Percentiles rank a stretch among this genome's conserved stretches.
These are phyloP conservation scores for Patella depressa DNA, from an alignment of 2,888 invertebrate species.

Conservation along the genomic window DNA sequence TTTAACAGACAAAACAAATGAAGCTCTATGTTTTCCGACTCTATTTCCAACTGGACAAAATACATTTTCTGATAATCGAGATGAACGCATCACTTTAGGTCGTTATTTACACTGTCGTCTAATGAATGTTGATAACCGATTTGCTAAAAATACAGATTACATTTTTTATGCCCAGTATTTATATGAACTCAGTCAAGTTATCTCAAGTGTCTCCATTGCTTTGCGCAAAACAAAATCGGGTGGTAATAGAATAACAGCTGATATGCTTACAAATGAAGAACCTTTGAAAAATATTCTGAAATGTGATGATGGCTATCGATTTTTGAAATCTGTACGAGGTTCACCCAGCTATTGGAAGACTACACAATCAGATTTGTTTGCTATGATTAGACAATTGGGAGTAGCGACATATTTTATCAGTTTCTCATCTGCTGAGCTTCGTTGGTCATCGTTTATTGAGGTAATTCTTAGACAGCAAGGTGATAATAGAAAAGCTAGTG, in stretches of 20 bases:
- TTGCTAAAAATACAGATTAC: slow-evolving; percentile 25
- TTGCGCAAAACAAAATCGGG: slow-evolving; percentile 24
- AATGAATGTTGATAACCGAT: slow-evolving; percentile 20
- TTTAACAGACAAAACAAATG: slow-evolving; percentile 21
- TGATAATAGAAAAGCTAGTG: background rate
- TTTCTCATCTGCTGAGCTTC: slow-evolving; percentile 36
- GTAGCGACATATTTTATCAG: slow-evolving; percentile 29
- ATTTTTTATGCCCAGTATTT: slow-evolving; percentile 31
- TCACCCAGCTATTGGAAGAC: slow-evolving; percentile 16
- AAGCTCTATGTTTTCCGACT: slow-evolving; percentile 28
- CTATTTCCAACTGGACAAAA: slow-evolving; percentile 26
- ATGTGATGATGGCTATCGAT: slow-evolving; percentile 26
- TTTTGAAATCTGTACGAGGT: slow-evolving; percentile 25
- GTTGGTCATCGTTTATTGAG: slow-evolving; percentile 24
- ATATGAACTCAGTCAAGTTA: slow-evolving; percentile 25
- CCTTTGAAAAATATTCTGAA: slow-evolving; percentile 13
- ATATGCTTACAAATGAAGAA: slow-evolving; percentile 17
- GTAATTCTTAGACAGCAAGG: slow-evolving; percentile 20
- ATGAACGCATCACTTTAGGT: background rate
- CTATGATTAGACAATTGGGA: slow-evolving; percentile 44
- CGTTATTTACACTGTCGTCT: slow-evolving; percentile 26
- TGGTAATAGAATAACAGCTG: slow-evolving; percentile 14
- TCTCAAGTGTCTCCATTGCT: background rate
- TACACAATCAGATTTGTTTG: slow-evolving; percentile 31
- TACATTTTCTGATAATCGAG: slow-evolving; percentile 17